Evolutionary conservation across 2,888 invertebrate genomes (phyloP).

Genomic region (Dioctria linearis): DNA sequence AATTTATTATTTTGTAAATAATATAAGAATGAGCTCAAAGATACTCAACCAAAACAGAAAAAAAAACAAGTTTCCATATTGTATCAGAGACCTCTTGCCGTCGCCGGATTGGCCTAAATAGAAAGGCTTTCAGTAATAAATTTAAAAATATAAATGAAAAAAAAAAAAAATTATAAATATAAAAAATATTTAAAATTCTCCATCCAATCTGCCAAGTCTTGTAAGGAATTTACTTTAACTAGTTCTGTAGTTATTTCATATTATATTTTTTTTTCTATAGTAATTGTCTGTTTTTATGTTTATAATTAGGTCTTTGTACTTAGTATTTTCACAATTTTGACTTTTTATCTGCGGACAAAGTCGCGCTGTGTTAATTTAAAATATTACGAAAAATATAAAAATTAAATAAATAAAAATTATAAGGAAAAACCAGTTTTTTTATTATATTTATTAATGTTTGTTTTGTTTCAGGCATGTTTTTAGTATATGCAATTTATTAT

Average conservation of each 20-base stretch:
- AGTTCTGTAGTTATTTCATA: slow-evolving; percentile 43
- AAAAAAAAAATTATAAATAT: background rate
- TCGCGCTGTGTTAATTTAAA: slow-evolving; percentile 71
- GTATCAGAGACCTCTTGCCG: slow-evolving; percentile 29
- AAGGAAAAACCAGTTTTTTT: slow-evolving; percentile 60
- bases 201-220: slow-evolving; percentile 11
- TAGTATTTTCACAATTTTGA: slow-evolving; percentile 41
- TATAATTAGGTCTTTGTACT: slow-evolving; percentile 54
- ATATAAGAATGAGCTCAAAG: slow-evolving; percentile 44
- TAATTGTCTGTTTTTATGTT: slow-evolving; percentile 45
- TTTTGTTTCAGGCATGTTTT: background rate
- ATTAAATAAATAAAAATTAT: slow-evolving; percentile 59
- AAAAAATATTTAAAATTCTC: background rate
- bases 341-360: slow-evolving; percentile 62
- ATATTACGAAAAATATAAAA: slow-evolving; percentile 60
- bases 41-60: slow-evolving; percentile 23
- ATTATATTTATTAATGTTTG: background rate
- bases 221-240: slow-evolving; percentile 17
- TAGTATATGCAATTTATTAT: background rate
- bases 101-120: slow-evolving; percentile 7
- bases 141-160: background rate
- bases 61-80: background rate
- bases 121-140: background rate
- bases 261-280: background rate
- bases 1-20: slow-evolving; percentile 44